Evolutionary conservation across 1,140 invertebrate species (phyloP).

Genomic region (Elysia chlorotica): DNA sequence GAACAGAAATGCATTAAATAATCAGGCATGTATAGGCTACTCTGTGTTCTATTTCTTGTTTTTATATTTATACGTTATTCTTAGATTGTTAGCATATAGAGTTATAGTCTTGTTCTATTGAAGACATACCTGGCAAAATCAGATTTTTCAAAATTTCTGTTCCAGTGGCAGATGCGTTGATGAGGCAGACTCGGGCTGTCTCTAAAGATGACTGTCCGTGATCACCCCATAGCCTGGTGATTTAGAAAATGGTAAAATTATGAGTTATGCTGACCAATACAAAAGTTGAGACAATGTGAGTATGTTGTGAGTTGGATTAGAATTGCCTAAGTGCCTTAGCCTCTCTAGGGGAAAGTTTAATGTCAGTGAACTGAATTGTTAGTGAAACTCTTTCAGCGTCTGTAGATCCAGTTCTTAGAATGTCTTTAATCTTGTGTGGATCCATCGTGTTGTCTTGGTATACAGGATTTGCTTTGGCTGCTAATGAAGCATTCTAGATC

Average conservation of each 20-base stretch:
- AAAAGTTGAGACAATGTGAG: background rate
- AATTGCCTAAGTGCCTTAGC: background rate
- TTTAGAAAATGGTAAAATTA: background rate
- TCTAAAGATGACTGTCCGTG: constrained; percentile 91
- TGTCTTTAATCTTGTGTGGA: too few species aligned
- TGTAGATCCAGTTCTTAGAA: background rate
- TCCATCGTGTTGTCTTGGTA: too few species aligned
- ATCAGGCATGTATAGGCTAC: too few species aligned
- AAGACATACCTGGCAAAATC: constrained; percentile 80
- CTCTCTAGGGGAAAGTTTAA: background rate
- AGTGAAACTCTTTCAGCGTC: background rate
- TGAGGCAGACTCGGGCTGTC: constrained; percentile 86
- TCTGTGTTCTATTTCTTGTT: too few species aligned
- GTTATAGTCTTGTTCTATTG: background rate
- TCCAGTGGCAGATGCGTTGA: constrained; percentile 92
- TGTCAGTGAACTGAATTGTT: background rate
- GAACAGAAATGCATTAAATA: too few species aligned
- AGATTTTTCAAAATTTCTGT: constrained; percentile 95
- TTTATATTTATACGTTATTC: too few species aligned
- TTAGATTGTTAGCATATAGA: too few species aligned
- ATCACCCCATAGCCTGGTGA: constrained; percentile 90
- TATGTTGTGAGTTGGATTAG: background rate
- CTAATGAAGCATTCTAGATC: background rate
- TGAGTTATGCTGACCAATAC: too few species aligned
- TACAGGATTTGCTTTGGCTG: background rate